phyloP scores from a whole-genome alignment of 2,113 vertebrate species.

The Oncorhynchus keta region DNA sequence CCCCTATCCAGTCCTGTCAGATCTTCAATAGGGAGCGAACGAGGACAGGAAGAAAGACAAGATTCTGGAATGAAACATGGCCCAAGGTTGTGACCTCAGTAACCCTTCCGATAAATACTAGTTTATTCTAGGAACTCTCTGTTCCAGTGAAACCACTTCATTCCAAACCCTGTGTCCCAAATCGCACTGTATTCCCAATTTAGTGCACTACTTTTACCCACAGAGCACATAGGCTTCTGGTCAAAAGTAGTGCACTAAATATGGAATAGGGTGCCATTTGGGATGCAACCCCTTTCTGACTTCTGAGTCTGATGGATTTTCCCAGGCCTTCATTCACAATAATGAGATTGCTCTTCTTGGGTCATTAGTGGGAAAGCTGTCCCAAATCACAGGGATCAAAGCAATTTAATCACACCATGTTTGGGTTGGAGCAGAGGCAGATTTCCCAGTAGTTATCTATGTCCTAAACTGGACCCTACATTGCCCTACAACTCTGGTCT shows the following conservation, averaged over 20 bases:
- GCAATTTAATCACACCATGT: conserved; percentile 23
- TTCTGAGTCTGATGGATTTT: neutral
- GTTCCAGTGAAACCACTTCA: neutral
- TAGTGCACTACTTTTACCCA: no score
- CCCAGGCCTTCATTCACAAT: conserved; percentile 15
- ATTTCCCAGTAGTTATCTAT: neutral
- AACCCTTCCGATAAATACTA: neutral
- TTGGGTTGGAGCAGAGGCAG: neutral
- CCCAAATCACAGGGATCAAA: conserved; percentile 20
- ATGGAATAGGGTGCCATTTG: no score
- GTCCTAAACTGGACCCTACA: neutral
- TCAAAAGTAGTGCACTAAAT: no score
- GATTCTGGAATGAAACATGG: neutral
- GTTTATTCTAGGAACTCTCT: neutral
- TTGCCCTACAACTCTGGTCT: no score
- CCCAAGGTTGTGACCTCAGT: neutral
- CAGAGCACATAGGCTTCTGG: no score
- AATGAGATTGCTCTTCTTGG: conserved; percentile 24
- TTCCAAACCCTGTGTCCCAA: no score
- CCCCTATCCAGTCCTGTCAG: no score
- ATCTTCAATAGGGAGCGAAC: no score
- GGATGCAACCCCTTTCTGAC: no score
- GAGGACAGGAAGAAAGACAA: neutral
- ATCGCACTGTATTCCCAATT: no score
- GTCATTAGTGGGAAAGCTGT: conserved; percentile 20